Evolutionary conservation across 2,797 vertebrate species (phyloP).

Genomic region (Hippopotamyrus pictus): DNA sequence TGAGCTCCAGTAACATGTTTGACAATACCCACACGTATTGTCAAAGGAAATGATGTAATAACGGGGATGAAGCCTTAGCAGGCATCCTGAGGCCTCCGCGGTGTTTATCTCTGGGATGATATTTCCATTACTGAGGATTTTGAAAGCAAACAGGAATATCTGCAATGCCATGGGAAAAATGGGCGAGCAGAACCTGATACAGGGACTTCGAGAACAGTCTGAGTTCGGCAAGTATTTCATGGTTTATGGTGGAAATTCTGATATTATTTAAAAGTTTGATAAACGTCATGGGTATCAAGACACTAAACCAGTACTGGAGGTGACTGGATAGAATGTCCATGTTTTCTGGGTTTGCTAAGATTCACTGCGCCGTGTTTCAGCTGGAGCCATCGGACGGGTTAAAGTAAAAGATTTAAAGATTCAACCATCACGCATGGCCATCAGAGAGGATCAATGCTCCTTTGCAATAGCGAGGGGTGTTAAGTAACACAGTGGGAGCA

Average conservation of each 20-base stretch:
- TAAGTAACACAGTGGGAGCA: not conserved
- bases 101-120: not conserved
- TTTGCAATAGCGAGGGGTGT: not conserved
- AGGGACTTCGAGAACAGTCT: not conserved
- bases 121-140: not conserved
- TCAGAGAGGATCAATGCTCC: not conserved
- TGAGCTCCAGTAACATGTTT: not conserved
- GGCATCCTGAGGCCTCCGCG: not conserved
- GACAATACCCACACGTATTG: not conserved
- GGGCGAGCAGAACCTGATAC: not conserved
- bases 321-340: not conserved
- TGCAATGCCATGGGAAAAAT: not conserved
- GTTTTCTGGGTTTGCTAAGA: not conserved
- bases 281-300: not conserved
- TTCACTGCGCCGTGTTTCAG: not conserved
- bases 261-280: not conserved
- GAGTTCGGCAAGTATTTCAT: not conserved
- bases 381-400: not conserved
- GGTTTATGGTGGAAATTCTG: not conserved
- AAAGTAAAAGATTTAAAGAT: not conserved
- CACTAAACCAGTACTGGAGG: not conserved
- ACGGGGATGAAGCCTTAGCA: not conserved
- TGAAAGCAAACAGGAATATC: not conserved
- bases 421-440: not conserved
- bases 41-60: not conserved